Base-by-base conservation (phyloP, 1,140 invertebrate genomes). In the Meloidogyne floridensis region DNA sequence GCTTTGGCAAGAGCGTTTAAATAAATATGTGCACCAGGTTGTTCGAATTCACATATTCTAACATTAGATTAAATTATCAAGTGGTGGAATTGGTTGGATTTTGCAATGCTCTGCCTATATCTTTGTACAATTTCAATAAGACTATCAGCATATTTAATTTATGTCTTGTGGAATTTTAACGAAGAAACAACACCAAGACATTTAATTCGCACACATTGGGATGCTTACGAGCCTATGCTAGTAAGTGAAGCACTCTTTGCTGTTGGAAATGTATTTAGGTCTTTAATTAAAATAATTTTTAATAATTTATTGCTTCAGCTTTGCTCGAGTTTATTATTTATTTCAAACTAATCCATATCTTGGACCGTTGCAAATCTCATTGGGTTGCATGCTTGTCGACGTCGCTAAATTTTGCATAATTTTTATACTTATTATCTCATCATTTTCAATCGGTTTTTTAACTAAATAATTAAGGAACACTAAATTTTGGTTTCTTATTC, bases 81-180 rank as follows among this genome's bases (percentile, higher is more conserved):
- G 91, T 93, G 97, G 80, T 98, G 96, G 96, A 98, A 98, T 90
- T 95, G 97, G 84, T 94, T 98, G 5, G 96, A 98, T 90, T 97
- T 97, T 88, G 94, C 97, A 84, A 96, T 92, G 91, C 89, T 92
- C 13, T 91, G 91, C 15, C 88, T 92, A 9, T 92, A 92, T 84
- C 87, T 92, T 18, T 91, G 91, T 79, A 91, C 91, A 15, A 90
- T 92, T 80, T 90, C 91, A 6, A 86, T 92, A 2, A 83, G 91
- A 32, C 10, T 79, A 53, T 80, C 69, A n/a, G 84, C 84, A 51
- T 90, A 88, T 70, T 81, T 83, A 11, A 86, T 87, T 75, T 88
- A 84, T 69, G 75, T 83, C 51, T 51, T 72, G 72, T 72, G 80
- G 69, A 80, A 86, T 42, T 56, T 75, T 65, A 80, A 81, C 15